Conservation (phyloP, 2,888 invertebrate species). For the Lasioglossum oenotherae region DNA sequence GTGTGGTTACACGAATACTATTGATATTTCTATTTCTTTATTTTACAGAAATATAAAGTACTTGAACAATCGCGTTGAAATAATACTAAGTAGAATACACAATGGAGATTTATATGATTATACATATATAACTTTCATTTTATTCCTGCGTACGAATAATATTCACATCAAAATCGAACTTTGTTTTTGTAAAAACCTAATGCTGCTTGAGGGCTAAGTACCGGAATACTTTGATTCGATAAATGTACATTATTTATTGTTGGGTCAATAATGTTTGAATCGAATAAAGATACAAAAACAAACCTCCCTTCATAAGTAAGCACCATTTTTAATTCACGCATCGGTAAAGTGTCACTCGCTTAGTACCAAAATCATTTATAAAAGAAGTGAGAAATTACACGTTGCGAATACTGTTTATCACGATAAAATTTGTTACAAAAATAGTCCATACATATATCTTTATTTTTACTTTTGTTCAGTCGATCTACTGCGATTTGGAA, state of each 20-base stretch:
- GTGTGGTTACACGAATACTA: not conserved
- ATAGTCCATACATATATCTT: slow-evolving; percentile 43
- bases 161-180: slow-evolving; percentile 38
- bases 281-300: slow-evolving; percentile 39
- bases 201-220: slow-evolving; percentile 22
- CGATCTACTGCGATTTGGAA: slow-evolving; percentile 33
- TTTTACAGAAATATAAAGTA: slow-evolving; percentile 3
- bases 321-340: slow-evolving; percentile 52
- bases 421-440: slow-evolving; percentile 59
- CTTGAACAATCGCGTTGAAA: slow-evolving; percentile 1
- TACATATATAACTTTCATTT: slow-evolving; percentile 23
- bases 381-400: slow-evolving; percentile 52
- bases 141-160: slow-evolving; percentile 36
- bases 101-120: not conserved
- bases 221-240: slow-evolving; percentile 18
- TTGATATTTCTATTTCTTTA: not conserved
- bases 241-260: slow-evolving; percentile 19
- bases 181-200: slow-evolving; percentile 46
- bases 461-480: slow-evolving; percentile 11
- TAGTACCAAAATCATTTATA: slow-evolving; percentile 54
- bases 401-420: slow-evolving; percentile 42
- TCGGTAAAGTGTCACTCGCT: slow-evolving; percentile 43
- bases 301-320: slow-evolving; percentile 26
- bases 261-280: not conserved
- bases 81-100: not conserved